Base-by-base conservation (phyloP, 2,113 vertebrate species). In the Turdus rufiventris region DNA sequence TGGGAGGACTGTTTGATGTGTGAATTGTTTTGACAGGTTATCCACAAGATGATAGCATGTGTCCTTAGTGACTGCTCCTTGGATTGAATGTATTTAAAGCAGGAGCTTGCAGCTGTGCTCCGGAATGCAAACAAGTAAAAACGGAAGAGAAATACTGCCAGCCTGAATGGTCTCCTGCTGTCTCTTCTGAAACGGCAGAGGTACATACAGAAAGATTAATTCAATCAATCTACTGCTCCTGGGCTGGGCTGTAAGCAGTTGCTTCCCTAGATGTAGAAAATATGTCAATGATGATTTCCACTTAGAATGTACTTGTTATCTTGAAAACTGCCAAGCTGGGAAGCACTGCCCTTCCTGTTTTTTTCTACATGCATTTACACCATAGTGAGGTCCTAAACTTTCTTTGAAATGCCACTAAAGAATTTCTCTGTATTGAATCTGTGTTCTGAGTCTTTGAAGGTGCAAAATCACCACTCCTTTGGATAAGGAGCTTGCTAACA, bases 351-450 rank as follows among this genome's bases (percentile, higher is more conserved):
- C 56, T 34, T 88, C 51, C 70, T 56, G 21, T 26, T 90, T 93
- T 93, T 36, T 31, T 11, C 28, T 51, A 12, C 8, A 6, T 21
- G 12, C 24, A 40, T 79, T 90, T 77, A 43, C 61, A 68, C 4
- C 31, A 42, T 18, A 65, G 26, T 33, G 42, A 42, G 18, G 29
- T 47, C 42, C 38, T 28, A 65, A 58, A 56, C 62, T 54, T 80
- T 50, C 68, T 94, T 89, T 68, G 54, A 95, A 94, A 85, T 60
- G 23, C 21, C n/a, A 38, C 28, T 10, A 20, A 28, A 66, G 85
- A 23, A 7, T 58, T 60, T 48, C 40, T 78, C 29, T 33, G 26
- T 65, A 4, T 42, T 7, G 0, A 54, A 45, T 33, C 14, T 47
- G 10, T 53, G 24, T 45, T 75, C 40, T 60, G 48, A 56, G 23